Base-by-base conservation (phyloP, 1,140 invertebrate genomes). In the Oedothorax gibbosus region DNA sequence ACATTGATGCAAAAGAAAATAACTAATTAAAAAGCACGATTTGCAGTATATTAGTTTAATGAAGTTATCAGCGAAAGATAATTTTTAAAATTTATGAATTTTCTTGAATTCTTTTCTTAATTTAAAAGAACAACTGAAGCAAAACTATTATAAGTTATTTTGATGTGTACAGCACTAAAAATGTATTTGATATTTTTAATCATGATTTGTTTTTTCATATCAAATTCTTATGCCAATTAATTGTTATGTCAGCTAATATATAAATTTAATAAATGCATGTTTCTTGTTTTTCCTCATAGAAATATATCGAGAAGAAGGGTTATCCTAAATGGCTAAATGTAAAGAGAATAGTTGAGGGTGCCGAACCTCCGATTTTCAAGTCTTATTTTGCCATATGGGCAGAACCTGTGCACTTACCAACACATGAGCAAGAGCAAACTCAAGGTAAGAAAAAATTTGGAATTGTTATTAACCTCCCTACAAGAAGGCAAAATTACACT, bases 301-400 rank as follows among this genome's bases (percentile, higher is more conserved):
- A 86, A 80, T 87, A 86, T 15, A 83, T 86, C 3, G 76, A 78
- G 53, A 69, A 81, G 68, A 71, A 64, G 14, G 64, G 64, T 3
- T 86, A 87, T 53, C 77, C 73, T 0, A 72, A 77, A 79, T 87
- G 66, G 20, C n/a, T 73, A 82, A 87, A 65, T 81, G 88, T 91
- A 14, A 91, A 93, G 87, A 91, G 93, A 88, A 92, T 96, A 20
- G 93, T 95, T 4, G 93, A 95, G 88, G 92, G 92, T 64, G 94
- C 93, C 2, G 95, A 96, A 89, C 93, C 95, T 14, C 92, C 94
- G 7, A 91, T 92, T 2, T 96, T 96, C 90, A 95, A 95, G 86
- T 94, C 95, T 87, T 95, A 95, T 89, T 96, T 96, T 89, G 89
- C 90, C 50, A 92, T 92, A 0, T 96, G 95, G 95, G 92, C 92